Evolutionary conservation across 2,797 vertebrate species (phyloP).

Genomic region (Anniella stebbinsi): DNA sequence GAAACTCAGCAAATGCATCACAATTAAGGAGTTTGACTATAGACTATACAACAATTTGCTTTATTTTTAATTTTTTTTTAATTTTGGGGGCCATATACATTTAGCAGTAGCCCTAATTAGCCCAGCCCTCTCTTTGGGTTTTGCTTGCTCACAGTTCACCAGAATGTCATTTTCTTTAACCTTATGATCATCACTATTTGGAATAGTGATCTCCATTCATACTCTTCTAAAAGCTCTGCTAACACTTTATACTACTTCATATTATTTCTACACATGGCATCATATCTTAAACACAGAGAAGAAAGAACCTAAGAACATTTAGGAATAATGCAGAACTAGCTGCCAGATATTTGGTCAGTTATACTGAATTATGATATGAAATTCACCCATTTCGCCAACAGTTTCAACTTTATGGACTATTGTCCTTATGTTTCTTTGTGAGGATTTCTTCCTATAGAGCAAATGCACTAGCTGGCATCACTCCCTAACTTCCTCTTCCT

Average conservation of each 20-base stretch:
- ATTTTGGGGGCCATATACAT: slow-evolving; percentile 29
- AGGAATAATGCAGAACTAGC: not conserved
- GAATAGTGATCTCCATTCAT: not conserved
- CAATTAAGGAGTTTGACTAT: slow-evolving; percentile 88
- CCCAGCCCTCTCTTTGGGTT: not conserved
- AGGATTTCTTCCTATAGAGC: not conserved
- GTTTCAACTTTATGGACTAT: not conserved
- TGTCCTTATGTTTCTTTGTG: not conserved
- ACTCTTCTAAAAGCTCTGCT: not conserved
- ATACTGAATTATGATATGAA: not conserved
- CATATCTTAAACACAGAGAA: not conserved
- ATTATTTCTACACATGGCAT: not conserved
- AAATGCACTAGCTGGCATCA: too few relatives aligned
- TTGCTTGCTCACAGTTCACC: rapidly evolving
- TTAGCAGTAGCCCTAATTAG: slow-evolving; percentile 15
- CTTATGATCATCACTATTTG: not conserved
- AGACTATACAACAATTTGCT: slow-evolving; percentile 79
- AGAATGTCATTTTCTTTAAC: not conserved
- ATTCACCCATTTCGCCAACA: not conserved
- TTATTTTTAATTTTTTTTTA: slow-evolving; percentile 65
- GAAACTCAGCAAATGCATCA: slow-evolving; percentile 87
- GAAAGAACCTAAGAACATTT: not conserved
- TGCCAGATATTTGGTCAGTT: not conserved
- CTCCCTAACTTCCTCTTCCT: not conserved
- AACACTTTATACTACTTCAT: slow-evolving; percentile 14